Evolutionary conservation across 2,888 invertebrate genomes (phyloP), one percentile per base, ranked within the genome.

Genomic region (Protodeltote pygarga): DNA sequence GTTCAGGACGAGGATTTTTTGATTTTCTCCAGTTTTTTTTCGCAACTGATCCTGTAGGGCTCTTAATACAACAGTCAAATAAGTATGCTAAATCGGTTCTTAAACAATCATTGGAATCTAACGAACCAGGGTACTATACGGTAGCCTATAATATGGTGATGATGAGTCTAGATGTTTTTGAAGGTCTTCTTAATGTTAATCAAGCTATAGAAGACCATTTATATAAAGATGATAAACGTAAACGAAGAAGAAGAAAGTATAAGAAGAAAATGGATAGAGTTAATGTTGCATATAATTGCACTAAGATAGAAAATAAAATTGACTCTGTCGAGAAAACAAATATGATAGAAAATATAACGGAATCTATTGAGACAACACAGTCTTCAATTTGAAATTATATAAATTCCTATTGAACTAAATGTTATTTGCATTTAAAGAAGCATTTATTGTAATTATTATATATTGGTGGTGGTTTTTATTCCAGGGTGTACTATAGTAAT

Each of bases 141-240:
- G 39, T 80, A 13, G 74, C 83, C 5, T 88, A 89, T 48, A 79
- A 83, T 24, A 46, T 85, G 45, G 54, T 92, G 3, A 77, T 86
- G 72, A 76, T 81, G 49, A 79, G 75, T 23, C 47, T 92, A 35
- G 87, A 90, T 50, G 44, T 85, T 0, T 74, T 91, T 1, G 86
- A 91, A 45, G 85, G 84, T 11, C 59, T 89, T 3, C 61, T 85
- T 15, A 71, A 81, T 15, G 73, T 83, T 9, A 77, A 83, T 13
- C 71, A 82, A 34, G 79, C 78, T 23, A 52, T 88, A 19, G 57
- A 61, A 19, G 73, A 75, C 9, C 77, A 76, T 60, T 52, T 78
- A 6, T 58, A 60, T 38, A 44, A 41, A 27, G 48, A 49, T 15
- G 19, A 17, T 53, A 9, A 34, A 33, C 15, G 55, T 50, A 49